Conservation (phyloP, 1,140 invertebrate genomes). For the Pemphigus obesinymphae region DNA sequence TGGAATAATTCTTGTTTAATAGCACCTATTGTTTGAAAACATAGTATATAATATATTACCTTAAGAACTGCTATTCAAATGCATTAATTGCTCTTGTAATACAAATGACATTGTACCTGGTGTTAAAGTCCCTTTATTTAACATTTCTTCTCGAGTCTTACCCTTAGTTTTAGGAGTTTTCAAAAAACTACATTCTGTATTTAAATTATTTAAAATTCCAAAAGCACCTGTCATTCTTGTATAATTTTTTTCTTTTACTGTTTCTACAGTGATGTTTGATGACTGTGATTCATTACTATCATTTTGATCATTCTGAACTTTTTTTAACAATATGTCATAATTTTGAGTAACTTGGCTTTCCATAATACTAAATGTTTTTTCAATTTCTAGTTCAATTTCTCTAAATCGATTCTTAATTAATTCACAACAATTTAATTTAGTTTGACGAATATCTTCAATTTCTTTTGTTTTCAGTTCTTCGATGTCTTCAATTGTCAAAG, state of each 20-base stretch:
- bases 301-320: background rate
- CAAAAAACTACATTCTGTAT: constrained; percentile 25
- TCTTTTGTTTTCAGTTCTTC: background rate
- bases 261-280: background rate
- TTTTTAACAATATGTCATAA: constrained; percentile 16
- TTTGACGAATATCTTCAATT: background rate
- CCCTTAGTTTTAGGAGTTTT: constrained; percentile 30
- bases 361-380: constrained; percentile 6
- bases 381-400: constrained; percentile 35
- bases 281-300: background rate
- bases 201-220: constrained; percentile 29
- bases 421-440: constrained; percentile 6
- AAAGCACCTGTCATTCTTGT: constrained; percentile 31
- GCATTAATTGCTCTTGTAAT: constrained; percentile 31
- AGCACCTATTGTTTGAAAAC: background rate
- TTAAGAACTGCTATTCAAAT: constrained; percentile 13
- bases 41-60: background rate
- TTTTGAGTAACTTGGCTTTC: constrained; percentile 28
- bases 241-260: constrained; percentile 28
- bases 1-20: too few relatives aligned
- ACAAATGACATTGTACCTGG: constrained; percentile 32
- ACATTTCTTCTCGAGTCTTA: constrained; percentile 32
- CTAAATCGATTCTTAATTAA: constrained; percentile 6
- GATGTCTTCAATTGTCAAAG: background rate
- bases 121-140: constrained; percentile 1